These are phyloP conservation scores for Acronicta alni DNA, from an alignment of 2,888 invertebrate genomes.

Conservation along the genomic window DNA sequence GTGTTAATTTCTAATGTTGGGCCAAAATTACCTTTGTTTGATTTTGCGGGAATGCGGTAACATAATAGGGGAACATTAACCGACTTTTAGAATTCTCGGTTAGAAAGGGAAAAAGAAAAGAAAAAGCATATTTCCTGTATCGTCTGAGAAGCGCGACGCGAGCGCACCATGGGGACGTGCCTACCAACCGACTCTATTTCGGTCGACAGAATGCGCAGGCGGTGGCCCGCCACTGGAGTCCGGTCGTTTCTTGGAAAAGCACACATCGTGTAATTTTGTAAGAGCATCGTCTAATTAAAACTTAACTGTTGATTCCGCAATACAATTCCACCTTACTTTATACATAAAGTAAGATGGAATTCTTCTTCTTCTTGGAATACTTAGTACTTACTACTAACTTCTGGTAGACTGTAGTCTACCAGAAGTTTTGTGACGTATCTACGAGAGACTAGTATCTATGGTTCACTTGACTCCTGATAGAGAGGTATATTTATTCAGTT, in stretches of 20 bases:
- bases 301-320: not conserved
- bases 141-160: slow-evolving; percentile 55
- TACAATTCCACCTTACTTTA: not conserved
- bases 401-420: not conserved
- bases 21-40: slow-evolving; percentile 46
- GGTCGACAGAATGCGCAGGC: slow-evolving; percentile 67
- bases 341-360: too few species aligned
- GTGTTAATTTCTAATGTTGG: slow-evolving; percentile 30
- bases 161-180: slow-evolving; percentile 47
- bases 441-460: too few species aligned
- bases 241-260: slow-evolving; percentile 70
- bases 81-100: slow-evolving; percentile 49
- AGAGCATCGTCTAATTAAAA: slow-evolving; percentile 43
- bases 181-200: slow-evolving; percentile 68
- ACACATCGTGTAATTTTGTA: slow-evolving; percentile 64
- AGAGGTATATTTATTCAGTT: too few species aligned
- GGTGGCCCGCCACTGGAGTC: slow-evolving; percentile 65
- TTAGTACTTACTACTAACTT: too few species aligned
- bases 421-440: too few species aligned
- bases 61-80: slow-evolving; percentile 47
- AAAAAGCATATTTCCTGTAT: slow-evolving; percentile 71
- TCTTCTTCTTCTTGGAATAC: too few species aligned
- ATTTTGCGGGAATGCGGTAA: slow-evolving; percentile 56
- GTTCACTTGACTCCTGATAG: too few species aligned
- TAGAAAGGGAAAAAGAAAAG: slow-evolving; percentile 60